phyloP scores from a whole-genome alignment of 30 jellyfish, hydroid and myxozoan species.

The Pelagia noctiluca region DNA sequence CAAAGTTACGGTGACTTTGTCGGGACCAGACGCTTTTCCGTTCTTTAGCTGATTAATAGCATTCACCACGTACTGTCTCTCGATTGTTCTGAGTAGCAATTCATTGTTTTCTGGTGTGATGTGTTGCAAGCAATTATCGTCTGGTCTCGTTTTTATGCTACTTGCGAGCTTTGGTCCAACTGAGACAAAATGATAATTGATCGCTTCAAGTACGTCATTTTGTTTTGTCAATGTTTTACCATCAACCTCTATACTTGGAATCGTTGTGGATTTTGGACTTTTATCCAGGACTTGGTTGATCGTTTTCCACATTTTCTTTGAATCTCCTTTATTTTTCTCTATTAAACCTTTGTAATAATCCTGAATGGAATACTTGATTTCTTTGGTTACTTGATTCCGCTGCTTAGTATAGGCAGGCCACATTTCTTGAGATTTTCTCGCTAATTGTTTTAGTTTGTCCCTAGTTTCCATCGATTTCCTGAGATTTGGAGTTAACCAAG shows the following conservation, averaged over 20 bases:
- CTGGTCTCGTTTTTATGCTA: conserved; percentile 60
- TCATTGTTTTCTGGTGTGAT: conserved; percentile 52
- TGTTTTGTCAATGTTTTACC: conserved; percentile 61
- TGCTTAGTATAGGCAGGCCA: conserved; percentile 60
- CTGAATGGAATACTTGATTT: conserved; percentile 26
- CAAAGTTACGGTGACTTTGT: conserved; percentile 50
- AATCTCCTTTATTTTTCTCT: conserved; percentile 49
- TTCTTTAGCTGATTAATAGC: conserved; percentile 49
- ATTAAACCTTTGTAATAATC: conserved; percentile 48
- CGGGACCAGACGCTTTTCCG: conserved; percentile 59
- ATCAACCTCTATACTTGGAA: conserved; percentile 40
- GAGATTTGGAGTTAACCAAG: conserved; percentile 63
- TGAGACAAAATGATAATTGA: conserved; percentile 44
- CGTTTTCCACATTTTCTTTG: conserved; percentile 60
- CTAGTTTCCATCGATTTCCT: conserved; percentile 62
- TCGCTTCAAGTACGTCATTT: conserved; percentile 57
- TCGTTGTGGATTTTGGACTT: conserved; percentile 41
- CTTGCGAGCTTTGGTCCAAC: conserved; percentile 70
- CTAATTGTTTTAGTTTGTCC: conserved; percentile 55
- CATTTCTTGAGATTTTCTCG: conserved; percentile 53
- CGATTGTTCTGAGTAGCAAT: conserved; percentile 36
- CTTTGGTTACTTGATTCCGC: conserved; percentile 50
- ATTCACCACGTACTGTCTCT: conserved; percentile 27
- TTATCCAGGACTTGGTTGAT: conserved; percentile 49
- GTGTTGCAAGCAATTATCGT: conserved; percentile 45